These are phyloP conservation scores for Masticophis lateralis DNA, from an alignment of 2,797 vertebrate genomes.

Conservation along the genomic window DNA sequence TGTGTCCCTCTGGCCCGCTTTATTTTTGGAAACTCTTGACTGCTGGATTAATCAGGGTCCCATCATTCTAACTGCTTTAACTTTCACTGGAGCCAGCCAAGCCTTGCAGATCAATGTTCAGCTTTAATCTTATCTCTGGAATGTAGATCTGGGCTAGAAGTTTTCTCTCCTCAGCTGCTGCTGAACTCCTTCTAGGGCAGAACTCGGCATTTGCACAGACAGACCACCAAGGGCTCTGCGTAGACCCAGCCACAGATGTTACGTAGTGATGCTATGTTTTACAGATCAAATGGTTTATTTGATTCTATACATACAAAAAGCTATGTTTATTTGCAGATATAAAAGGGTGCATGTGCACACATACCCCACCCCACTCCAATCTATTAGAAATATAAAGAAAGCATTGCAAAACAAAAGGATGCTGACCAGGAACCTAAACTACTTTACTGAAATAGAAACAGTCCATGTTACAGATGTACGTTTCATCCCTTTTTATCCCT, in stretches of 20 bases:
- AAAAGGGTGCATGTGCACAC: neutral
- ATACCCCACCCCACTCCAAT: neutral
- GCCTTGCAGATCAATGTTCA: slow-evolving; percentile 25
- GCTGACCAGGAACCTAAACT: neutral
- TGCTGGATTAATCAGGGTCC: slow-evolving; percentile 45
- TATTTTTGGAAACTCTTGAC: slow-evolving; percentile 68
- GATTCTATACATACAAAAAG: neutral
- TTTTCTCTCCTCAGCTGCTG: slow-evolving; percentile 61
- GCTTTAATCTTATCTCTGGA: slow-evolving; percentile 72
- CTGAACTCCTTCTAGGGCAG: slow-evolving; percentile 62
- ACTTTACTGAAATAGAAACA: neutral
- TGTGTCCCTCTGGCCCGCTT: slow-evolving; percentile 48
- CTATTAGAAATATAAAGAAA: neutral
- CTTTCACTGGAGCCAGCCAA: slow-evolving; percentile 35
- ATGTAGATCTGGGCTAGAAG: slow-evolving; percentile 49
- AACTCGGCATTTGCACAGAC: neutral
- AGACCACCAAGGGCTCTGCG: slow-evolving; percentile 12
- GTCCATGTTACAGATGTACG: neutral
- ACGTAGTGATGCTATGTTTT: neutral
- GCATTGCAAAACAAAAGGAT: neutral
- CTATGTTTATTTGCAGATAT: neutral
- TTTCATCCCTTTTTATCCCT: neutral
- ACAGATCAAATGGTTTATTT: neutral
- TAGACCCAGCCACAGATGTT: slow-evolving; percentile 25
- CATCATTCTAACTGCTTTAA: slow-evolving; percentile 46